These are phyloP conservation scores for Enteromius trimaculatus DNA, from an alignment of 2,797 vertebrate genomes.

Conservation along the genomic window DNA sequence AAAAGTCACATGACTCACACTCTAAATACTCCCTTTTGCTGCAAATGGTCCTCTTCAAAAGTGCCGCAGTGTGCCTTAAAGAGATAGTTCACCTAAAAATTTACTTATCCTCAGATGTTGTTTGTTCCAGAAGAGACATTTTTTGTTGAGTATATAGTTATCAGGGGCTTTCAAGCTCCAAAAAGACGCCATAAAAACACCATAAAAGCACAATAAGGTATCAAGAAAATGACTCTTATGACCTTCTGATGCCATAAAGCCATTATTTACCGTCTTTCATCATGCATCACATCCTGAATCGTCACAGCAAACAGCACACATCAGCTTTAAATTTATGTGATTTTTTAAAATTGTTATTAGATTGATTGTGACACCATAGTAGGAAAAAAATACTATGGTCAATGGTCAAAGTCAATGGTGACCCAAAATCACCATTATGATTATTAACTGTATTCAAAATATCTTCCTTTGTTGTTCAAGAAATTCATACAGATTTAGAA, in stretches of 20 bases:
- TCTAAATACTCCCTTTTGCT: slow-evolving; percentile 31
- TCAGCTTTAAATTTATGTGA: no score
- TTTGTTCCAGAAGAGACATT: background rate
- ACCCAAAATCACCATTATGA: no score
- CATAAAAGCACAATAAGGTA: background rate
- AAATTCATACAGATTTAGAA: no score
- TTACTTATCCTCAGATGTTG: background rate
- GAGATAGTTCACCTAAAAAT: slow-evolving; percentile 10
- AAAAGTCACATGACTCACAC: slow-evolving; percentile 31
- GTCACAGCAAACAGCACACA: no score
- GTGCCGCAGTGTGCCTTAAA: slow-evolving; percentile 40
- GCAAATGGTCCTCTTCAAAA: slow-evolving; percentile 31
- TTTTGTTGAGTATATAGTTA: background rate
- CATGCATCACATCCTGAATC: no score
- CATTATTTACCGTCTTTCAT: background rate
- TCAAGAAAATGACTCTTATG: background rate
- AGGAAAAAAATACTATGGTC: no score
- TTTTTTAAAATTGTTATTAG: no score
- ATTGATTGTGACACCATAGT: no score
- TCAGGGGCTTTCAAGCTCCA: slow-evolving; percentile 1
- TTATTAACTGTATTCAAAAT: no score
- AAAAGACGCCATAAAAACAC: background rate
- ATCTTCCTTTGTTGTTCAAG: no score
- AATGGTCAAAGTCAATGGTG: no score
- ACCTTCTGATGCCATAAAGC: background rate